Conservation (phyloP, 2,888 invertebrate species). For the Mactromeris polynyma region DNA sequence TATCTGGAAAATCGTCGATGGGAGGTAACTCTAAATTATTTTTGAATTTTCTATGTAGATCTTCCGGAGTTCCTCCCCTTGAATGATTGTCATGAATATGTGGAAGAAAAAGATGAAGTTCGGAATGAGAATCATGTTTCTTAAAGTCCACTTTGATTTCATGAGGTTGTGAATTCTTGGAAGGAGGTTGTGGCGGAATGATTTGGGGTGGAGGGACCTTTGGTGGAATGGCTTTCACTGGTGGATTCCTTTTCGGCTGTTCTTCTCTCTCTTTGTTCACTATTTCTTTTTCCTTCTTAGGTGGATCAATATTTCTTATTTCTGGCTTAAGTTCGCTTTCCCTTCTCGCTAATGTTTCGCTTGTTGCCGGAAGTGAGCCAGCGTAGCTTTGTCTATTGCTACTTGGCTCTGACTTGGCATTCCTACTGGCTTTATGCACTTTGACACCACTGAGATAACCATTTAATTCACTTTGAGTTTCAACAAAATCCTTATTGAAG, state of each 20-base stretch:
- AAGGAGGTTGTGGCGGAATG: slow-evolving; percentile 12
- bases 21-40: slow-evolving; percentile 55
- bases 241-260: background rate
- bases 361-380: slow-evolving; percentile 43
- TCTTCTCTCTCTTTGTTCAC: slow-evolving; percentile 30
- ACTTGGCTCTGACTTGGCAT: slow-evolving; percentile 42
- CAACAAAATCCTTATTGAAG: slow-evolving; percentile 16
- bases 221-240: background rate
- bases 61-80: slow-evolving; percentile 61
- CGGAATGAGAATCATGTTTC: slow-evolving; percentile 70
- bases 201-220: slow-evolving; percentile 13
- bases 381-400: slow-evolving; percentile 47
- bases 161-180: background rate
- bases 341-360: background rate
- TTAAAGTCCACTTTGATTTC: slow-evolving; percentile 75
- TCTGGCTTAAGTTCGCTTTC: slow-evolving; percentile 37
- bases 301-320: slow-evolving; percentile 30
- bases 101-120: slow-evolving; percentile 75
- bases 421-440: slow-evolving; percentile 8
- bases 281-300: slow-evolving; percentile 31
- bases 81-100: slow-evolving; percentile 65
- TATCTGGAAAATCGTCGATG: slow-evolving; percentile 56
- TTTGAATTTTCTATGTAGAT: slow-evolving; percentile 33
- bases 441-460: background rate
- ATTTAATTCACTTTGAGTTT: slow-evolving; percentile 53